Conservation (phyloP, 2,888 invertebrate genomes). For the Mythimna impura region DNA sequence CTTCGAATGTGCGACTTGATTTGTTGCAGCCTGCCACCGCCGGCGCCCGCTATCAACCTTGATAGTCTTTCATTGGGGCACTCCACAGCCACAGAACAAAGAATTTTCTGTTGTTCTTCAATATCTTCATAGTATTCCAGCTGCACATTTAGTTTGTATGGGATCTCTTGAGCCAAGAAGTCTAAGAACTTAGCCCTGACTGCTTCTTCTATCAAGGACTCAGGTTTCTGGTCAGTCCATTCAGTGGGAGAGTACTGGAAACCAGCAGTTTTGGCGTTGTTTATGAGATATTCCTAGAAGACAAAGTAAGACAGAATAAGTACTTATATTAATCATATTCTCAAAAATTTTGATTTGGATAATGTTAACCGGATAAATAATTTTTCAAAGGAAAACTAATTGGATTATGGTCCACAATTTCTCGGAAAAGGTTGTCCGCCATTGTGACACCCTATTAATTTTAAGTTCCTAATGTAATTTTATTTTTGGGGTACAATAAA, state of each 20-base stretch:
- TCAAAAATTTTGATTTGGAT: not conserved
- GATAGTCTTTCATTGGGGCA: constrained; percentile 92
- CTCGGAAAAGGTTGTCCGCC: not conserved
- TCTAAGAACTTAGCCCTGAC: constrained; percentile 96
- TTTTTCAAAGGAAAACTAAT: not conserved
- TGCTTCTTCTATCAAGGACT: constrained; percentile 92
- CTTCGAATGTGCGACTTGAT: constrained; percentile 92
- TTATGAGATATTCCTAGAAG: constrained; percentile 92
- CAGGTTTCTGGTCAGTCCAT: constrained; percentile 94
- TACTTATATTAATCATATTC: not conserved
- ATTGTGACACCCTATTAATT: no score
- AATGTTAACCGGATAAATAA: no score
- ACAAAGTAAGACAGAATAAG: not conserved
- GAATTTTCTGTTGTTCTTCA: constrained; percentile 86
- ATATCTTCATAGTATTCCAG: constrained; percentile 92
- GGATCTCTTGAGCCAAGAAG: constrained; percentile 95
- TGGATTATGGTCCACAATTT: not conserved
- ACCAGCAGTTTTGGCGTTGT: constrained; percentile 91
- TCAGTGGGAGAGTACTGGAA: constrained; percentile 93
- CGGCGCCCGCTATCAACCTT: constrained; percentile 92
- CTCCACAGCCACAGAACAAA: constrained; percentile 90
- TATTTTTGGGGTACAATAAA: no score
- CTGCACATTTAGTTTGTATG: constrained; percentile 93
- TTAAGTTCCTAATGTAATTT: no score
- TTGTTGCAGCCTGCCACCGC: constrained; percentile 92